Conservation (phyloP, 2,888 invertebrate species). For the Suillia variegata region DNA sequence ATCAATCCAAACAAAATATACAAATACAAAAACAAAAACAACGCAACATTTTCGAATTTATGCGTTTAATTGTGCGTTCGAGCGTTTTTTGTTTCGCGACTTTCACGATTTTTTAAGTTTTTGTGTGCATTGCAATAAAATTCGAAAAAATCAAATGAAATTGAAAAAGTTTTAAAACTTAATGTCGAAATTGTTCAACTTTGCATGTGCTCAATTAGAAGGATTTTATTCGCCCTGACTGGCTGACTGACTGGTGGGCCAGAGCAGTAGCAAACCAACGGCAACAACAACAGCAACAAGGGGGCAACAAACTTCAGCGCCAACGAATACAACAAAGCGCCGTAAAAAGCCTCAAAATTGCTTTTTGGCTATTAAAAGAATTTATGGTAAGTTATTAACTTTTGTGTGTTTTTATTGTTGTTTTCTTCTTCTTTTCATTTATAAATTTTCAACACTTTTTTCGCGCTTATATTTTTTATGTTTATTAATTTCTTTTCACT, state of each 20-base stretch:
- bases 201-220: constrained; percentile 4
- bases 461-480: background rate
- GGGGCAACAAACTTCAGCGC: constrained; percentile 8
- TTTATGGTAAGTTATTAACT: constrained; percentile 26
- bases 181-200: constrained; percentile 17
- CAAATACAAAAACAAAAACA: background rate
- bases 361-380: constrained; percentile 21
- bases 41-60: too few species aligned
- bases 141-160: background rate
- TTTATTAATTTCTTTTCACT: background rate
- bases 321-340: constrained; percentile 12
- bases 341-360: constrained; percentile 9
- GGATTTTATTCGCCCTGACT: background rate
- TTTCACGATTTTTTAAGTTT: too few species aligned
- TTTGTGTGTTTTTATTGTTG: background rate
- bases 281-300: constrained; percentile 6
- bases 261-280: constrained; percentile 7
- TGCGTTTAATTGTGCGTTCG: too few species aligned
- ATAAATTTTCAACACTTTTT: too few species aligned
- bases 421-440: too few species aligned
- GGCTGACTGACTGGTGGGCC: background rate
- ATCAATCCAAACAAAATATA: background rate
- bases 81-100: too few species aligned
- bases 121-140: too few species aligned
- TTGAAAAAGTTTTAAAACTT: background rate